A percentile compares a stretch with the other conserved stretches of the same genome.
Evolutionary conservation across 2,797 vertebrate species (phyloP).

Genomic region (Lindbergichthys nudifrons): DNA sequence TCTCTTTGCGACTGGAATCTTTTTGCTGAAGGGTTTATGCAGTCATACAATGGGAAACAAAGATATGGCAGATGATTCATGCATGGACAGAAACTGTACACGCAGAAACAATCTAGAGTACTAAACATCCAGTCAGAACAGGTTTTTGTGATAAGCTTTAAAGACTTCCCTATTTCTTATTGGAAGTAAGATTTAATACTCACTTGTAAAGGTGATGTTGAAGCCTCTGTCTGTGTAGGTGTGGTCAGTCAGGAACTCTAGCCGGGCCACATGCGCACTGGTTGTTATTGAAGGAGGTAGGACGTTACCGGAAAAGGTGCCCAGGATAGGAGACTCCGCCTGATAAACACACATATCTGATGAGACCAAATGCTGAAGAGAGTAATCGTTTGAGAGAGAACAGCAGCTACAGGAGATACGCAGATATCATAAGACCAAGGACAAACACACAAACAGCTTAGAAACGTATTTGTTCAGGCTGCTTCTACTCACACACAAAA

Average conservation of each 20-base stretch:
- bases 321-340: slow-evolving; percentile 94
- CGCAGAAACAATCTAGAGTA: slow-evolving; percentile 16
- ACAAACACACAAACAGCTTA: slow-evolving; percentile 16
- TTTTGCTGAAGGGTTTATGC: slow-evolving; percentile 42
- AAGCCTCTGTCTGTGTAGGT: slow-evolving; percentile 97
- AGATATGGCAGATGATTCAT: slow-evolving; percentile 55
- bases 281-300: slow-evolving; percentile 96
- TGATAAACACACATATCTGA: slow-evolving; percentile 39
- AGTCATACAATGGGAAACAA: slow-evolving; percentile 30
- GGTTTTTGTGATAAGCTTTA: slow-evolving; percentile 33
- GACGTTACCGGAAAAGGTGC: slow-evolving; percentile 94
- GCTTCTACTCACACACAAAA: slow-evolving; percentile 7
- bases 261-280: slow-evolving; percentile 92
- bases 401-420: background rate
- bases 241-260: slow-evolving; percentile 98
- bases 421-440: slow-evolving; percentile 2
- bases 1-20: slow-evolving; percentile 32
- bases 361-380: slow-evolving; percentile 14
- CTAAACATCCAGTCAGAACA: slow-evolving; percentile 20
- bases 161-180: slow-evolving; percentile 25
- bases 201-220: slow-evolving; percentile 99
- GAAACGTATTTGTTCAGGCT: slow-evolving; percentile 26
- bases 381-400: no score
- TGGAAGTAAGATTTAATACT: slow-evolving; percentile 61
- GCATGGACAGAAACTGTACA: slow-evolving; percentile 13